Base-by-base conservation (phyloP, 2,888 invertebrate genomes). In the Dicyrtomina minuta region DNA sequence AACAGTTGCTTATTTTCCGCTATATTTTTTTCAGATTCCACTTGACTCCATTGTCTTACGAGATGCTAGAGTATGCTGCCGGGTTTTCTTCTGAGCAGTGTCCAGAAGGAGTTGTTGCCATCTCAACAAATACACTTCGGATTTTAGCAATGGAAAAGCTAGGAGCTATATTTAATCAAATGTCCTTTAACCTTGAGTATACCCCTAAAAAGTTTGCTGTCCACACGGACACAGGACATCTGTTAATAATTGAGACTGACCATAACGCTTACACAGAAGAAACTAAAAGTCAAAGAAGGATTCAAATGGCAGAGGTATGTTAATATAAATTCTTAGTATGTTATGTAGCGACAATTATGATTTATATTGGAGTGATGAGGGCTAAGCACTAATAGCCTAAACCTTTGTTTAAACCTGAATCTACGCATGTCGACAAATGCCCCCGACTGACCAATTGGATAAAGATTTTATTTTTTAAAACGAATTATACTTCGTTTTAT, bases 41-140 rank as follows among this genome's bases (percentile, higher is more conserved):
- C 82, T 84, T 98, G 58, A 97, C 97, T 0, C 97, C 97, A 0
- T 83, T 97, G 0, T 96, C 96, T 0, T 99, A 99, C 81, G 97
- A 97, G 82, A 91, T 94, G 68, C 84, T 99, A 69, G 99, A 99
- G 81, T 97, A 94, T 83, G 98, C 99, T 0, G 95, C 97, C 1
- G 97, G 97, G 2, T 99, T 99, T 82, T 85, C 87, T 1, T 87
- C 87, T 76, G 98, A 99, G 83, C 99, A 99, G 83, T 99, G 99
- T 85, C 95, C 96, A 0, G 99, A 99, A 83, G 99, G 99, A 76
- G 96, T 99, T 78, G 99, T 99, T 0, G 99, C 99, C 0, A 99
- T 99, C 81, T 96, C 97, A 0, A 93, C 96, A 1, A 99, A 99
- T 81, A 98, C 98, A 0, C 84, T 99, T 64, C 86, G 97, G 80